Base-by-base conservation (phyloP, 2,113 vertebrate species). In the Syrmaticus mikado region DNA sequence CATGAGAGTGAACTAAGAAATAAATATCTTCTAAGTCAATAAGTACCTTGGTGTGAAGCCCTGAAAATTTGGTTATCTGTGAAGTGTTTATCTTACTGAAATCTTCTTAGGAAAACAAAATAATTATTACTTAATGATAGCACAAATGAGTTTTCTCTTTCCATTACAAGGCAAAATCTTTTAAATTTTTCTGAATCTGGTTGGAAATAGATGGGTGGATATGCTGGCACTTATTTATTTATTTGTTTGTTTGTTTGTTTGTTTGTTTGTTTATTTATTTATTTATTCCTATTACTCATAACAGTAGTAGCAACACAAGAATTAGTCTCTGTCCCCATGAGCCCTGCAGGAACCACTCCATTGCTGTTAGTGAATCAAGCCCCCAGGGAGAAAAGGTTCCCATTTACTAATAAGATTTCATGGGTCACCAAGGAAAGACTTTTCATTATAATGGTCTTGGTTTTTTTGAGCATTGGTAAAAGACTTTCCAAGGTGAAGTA, bases 11-110 rank as follows among this genome's bases (percentile, higher is more conserved):
- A 96, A 95, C 86, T 83, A 85, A 95, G 48, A 92, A 86, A 96
- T 86, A 96, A 97, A 96, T 96, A 93, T 52, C 81, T 68, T 95
- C 65, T 86, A 92, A 96, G 93, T 97, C 94, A 96, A 94, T 97
- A 97, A 90, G 95, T 93, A 91, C 55, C 75, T 95, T 97, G 85
- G 93, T 95, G 86, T 80, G 60, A 43, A 73, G 82, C 86, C 71
- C 79, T 90, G 61, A 34, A 94, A 90, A 38, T 87, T 89, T 96
- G 87, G 95, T 94, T 94, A 87, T 96, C 90, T 94, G 20, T 62
- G 66, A 95, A 73, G 53, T 93, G 87, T 96, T 97, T 97, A 93
- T 97, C 55, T 94, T 93, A 78, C 66, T 53, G 22, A 95, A 94
- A 82, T 72, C 50, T 94, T 86, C 50, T 62, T 76, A 82, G 76